These are phyloP conservation scores for Rhagophthalmus giganteus DNA, from an alignment of 2,888 invertebrate species.

Conservation along the genomic window DNA sequence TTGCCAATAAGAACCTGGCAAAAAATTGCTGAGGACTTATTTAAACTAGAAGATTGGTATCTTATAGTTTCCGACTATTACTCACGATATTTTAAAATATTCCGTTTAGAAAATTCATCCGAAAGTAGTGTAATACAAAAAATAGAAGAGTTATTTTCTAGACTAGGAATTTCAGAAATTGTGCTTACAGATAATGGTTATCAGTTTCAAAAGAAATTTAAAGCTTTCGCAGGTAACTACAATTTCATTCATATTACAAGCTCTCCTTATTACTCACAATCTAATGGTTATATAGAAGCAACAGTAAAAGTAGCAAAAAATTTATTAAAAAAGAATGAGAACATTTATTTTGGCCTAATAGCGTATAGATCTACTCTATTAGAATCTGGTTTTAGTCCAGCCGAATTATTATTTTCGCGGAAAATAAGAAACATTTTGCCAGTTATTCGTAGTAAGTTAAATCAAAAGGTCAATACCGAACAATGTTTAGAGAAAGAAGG, in stretches of 20 bases:
- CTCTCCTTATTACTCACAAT: not conserved
- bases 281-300: constrained; percentile 1
- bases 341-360: constrained; percentile 1
- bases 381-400: not conserved
- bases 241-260: not conserved
- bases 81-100: not conserved
- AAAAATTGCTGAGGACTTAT: not conserved
- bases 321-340: not conserved
- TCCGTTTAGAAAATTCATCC: not conserved
- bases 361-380: not conserved
- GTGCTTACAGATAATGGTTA: not conserved
- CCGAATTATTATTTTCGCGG: not conserved
- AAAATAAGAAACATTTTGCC: not conserved
- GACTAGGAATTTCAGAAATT: not conserved
- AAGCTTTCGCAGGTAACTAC: not conserved
- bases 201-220: constrained; percentile 6
- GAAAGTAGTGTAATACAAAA: not conserved
- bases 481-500: not conserved
- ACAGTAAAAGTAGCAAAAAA: constrained; percentile 1
- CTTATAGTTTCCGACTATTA: not conserved
- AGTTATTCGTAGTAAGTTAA: not conserved
- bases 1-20: not conserved
- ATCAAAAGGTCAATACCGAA: not conserved
- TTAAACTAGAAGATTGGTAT: too few relatives aligned
- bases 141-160: constrained; percentile 1